Percentiles rank a stretch among this genome's conserved stretches.
Conservation (phyloP, 1,140 invertebrate genomes). For the Potamilus streckersoni region DNA sequence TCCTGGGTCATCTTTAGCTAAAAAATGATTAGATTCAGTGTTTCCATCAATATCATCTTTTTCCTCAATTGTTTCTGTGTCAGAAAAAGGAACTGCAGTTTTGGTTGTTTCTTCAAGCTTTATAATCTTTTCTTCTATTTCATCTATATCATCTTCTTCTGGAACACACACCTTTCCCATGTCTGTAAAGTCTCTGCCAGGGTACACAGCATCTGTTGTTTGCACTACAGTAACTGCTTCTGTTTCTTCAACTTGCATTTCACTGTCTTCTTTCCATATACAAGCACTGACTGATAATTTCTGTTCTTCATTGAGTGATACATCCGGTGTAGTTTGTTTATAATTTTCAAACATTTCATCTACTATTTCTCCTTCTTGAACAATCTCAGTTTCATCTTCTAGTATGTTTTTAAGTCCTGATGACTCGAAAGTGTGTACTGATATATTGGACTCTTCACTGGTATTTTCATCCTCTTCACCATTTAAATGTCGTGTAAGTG, state of each 20-base stretch:
- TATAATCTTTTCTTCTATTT: conserved; percentile 28
- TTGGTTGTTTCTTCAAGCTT: conserved; percentile 6
- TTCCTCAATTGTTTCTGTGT: not conserved
- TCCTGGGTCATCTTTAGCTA: conserved; percentile 14
- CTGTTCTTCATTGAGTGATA: too few species aligned
- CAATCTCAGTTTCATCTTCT: conserved; percentile 19
- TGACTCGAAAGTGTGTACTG: too few species aligned
- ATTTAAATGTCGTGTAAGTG: conserved; percentile 76
- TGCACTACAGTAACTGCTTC: too few species aligned
- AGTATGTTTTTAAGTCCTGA: not conserved
- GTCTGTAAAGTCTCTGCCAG: conserved; percentile 18
- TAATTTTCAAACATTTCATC: conserved; percentile 21
- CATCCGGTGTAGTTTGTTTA: too few species aligned
- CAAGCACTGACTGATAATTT: too few species aligned
- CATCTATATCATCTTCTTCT: conserved; percentile 33
- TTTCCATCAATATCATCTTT: conserved; percentile 1
- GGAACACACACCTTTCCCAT: conserved; percentile 39
- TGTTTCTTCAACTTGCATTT: conserved; percentile 15
- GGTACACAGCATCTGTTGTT: conserved; percentile 1
- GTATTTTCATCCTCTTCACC: conserved; percentile 65
- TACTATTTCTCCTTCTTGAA: conserved; percentile 39
- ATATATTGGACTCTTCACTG: not conserved
- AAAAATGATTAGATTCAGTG: conserved; percentile 31
- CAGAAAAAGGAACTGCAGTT: not conserved
- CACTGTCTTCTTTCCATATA: not conserved